phyloP scores from a whole-genome alignment of 2,888 invertebrate species.

The Steromphala cineraria region DNA sequence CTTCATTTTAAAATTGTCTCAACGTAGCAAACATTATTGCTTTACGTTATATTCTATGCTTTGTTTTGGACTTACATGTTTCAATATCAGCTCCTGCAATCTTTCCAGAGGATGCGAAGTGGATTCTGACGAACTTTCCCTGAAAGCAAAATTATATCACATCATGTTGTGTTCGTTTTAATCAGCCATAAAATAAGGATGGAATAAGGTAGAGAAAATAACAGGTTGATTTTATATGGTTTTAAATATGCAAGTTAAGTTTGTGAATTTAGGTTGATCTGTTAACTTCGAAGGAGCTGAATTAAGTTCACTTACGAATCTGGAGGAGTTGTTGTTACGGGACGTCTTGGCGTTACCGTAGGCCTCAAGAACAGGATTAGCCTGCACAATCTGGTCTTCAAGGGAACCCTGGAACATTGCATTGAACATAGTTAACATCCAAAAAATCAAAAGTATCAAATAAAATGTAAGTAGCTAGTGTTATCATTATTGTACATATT shows the following conservation, averaged over 20 bases:
- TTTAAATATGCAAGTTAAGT: too few relatives aligned
- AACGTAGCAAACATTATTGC: background rate
- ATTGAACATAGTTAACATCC: too few relatives aligned
- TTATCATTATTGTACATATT: too few relatives aligned
- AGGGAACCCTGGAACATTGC: constrained; percentile 75
- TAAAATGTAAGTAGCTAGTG: too few relatives aligned
- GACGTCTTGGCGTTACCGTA: constrained; percentile 74
- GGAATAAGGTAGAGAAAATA: too few relatives aligned
- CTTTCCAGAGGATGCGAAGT: constrained; percentile 98
- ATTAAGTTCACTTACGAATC: constrained; percentile 93
- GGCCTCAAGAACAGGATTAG: constrained; percentile 82
- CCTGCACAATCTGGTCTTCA: constrained; percentile 99
- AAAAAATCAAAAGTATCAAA: too few relatives aligned
- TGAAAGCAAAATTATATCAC: constrained; percentile 69
- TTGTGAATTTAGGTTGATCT: too few relatives aligned
- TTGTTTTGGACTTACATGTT: constrained; percentile 89
- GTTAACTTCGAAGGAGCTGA: too few relatives aligned
- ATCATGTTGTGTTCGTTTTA: background rate
- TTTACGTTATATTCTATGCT: background rate
- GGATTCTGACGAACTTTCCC: constrained; percentile 99
- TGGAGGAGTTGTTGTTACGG: constrained; percentile 99
- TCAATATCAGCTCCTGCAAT: constrained; percentile 99
- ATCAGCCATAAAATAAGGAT: background rate
- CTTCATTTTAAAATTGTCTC: background rate
- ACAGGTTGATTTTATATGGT: too few relatives aligned